Evolutionary conservation across 2,888 invertebrate genomes (phyloP).

Genomic region (Volucella bombylans): DNA sequence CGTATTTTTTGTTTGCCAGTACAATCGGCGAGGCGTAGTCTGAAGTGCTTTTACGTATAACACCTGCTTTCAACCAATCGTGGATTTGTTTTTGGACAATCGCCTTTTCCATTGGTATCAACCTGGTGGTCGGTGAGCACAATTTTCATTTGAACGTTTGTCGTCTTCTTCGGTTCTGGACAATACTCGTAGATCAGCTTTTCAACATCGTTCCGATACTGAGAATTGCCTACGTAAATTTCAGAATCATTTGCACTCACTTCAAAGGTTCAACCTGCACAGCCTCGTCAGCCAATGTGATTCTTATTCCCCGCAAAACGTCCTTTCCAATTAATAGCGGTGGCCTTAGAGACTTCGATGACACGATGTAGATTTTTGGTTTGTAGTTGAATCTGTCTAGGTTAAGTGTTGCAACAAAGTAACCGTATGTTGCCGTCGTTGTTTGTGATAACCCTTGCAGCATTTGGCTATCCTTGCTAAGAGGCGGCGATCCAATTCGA

Average conservation of each 20-base stretch:
- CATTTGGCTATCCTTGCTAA: conserved; percentile 16
- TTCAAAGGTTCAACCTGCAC: background rate
- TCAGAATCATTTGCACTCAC: too few species aligned
- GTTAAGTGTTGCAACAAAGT: conserved; percentile 8
- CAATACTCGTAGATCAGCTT: too few species aligned
- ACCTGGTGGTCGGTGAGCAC: background rate
- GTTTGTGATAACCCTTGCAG: conserved; percentile 18
- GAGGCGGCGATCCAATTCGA: conserved; percentile 5
- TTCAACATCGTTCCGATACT: too few species aligned
- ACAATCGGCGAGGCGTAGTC: too few species aligned
- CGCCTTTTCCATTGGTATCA: conserved; percentile 4
- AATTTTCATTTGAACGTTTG: too few species aligned
- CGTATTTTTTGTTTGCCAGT: background rate
- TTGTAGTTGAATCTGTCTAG: conserved; percentile 22
- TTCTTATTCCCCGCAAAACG: background rate
- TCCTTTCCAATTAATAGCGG: background rate
- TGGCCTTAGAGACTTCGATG: background rate
- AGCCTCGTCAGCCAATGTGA: background rate
- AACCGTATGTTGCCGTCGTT: conserved; percentile 10
- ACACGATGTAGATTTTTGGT: conserved; percentile 3
- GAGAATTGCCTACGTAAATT: too few species aligned
- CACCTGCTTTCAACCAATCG: conserved; percentile 2
- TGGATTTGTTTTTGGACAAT: conserved; percentile 2
- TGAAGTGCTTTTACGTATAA: background rate
- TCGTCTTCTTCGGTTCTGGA: too few species aligned